Evolutionary conservation across 2,113 vertebrate species (phyloP).

Genomic region (Crocuta crocuta): DNA sequence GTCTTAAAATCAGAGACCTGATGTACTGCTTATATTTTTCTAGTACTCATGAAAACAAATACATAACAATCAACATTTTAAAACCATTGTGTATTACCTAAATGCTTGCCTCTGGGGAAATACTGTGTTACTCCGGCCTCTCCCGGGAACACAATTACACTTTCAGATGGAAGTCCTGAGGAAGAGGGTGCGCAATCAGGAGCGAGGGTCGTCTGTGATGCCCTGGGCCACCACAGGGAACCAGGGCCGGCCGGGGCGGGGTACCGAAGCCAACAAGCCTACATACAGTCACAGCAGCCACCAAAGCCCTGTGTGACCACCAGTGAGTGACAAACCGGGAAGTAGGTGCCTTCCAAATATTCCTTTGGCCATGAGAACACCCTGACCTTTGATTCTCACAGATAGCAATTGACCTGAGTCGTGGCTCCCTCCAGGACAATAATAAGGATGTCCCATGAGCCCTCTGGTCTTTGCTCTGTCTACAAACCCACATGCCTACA

Average conservation of each 20-base stretch:
- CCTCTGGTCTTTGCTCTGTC: neutral
- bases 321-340: neutral
- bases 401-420: neutral
- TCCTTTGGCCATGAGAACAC: neutral
- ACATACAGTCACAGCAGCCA: neutral
- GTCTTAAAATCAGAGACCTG: neutral
- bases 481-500: neutral
- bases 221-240: neutral
- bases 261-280: neutral
- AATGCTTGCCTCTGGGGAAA: neutral
- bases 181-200: fast-evolving
- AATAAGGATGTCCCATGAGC: neutral
- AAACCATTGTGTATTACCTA: neutral
- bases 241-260: fast-evolving
- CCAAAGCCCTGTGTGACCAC: neutral
- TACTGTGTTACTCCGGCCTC: neutral
- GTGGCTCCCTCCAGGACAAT: neutral
- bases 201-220: too few species aligned
- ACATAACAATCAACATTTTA: neutral
- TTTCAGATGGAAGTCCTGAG: neutral
- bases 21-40: neutral
- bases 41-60: neutral
- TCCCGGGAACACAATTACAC: neutral
- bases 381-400: slow-evolving; percentile 19
- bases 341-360: neutral